Evolutionary conservation across 2,888 invertebrate genomes (phyloP), one percentile per base, ranked within the genome.

Genomic region (Adelognathus sp.): DNA sequence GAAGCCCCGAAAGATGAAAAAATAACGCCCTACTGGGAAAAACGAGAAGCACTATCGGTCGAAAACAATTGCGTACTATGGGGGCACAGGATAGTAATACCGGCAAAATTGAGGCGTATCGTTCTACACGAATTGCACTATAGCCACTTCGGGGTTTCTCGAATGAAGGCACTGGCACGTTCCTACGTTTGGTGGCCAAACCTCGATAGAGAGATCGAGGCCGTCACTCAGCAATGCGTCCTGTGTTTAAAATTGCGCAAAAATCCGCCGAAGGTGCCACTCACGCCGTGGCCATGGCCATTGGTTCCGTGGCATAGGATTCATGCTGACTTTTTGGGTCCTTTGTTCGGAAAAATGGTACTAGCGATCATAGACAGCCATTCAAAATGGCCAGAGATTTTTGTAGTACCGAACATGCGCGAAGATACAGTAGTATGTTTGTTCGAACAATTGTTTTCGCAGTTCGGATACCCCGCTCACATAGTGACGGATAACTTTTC

Each of bases 311-410:
- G 76, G 71, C 44, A 70, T 7, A 18, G 78, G 9, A 56, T 82
- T 1, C 78, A 82, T n/a, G 39, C 56, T 1, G 74, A 82, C 7
- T 81, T 80, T 14, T 31, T 80, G 16, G 76, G 75, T 1, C 75
- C 69, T 3, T 31, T 79, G 0, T 33, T n/a, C 14, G 75, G 72
- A 1, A 54, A 54, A 31, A 76, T 52, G 27, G 21, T 76, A 7
- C 14, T 79, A 29, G 7, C 67, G 9, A 29, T 76, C 1, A 29
- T 79, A 0, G 75, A 79, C 27, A 71, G 75, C 4, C 44, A 79
- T 29, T 64, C 67, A 6, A 79, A 79, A 18, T 72, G 75, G 72
- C 72, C 63, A 1, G 76, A 76, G 14, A 11, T 31, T 5, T 39
- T 27, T 24, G n/a, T 52, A 24, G 24, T 76, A 14, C 29, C 63